These are phyloP conservation scores for Calliopsis andreniformis DNA, from an alignment of 1,140 invertebrate species.

Conservation along the genomic window DNA sequence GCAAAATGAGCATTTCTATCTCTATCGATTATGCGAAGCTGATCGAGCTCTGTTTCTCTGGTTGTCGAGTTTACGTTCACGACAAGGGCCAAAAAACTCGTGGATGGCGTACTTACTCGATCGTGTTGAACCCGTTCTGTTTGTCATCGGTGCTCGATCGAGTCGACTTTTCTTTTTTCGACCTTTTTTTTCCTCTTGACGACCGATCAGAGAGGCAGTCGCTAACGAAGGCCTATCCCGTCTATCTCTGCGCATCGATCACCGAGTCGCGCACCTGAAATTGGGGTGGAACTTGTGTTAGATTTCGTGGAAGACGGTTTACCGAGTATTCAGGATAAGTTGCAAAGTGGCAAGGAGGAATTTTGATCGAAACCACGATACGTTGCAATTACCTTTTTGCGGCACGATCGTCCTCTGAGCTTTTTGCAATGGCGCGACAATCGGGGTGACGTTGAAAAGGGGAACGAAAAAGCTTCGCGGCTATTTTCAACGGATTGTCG, in stretches of 20 bases:
- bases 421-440: constrained; percentile 11
- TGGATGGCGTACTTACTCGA: no score
- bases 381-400: constrained; percentile 45
- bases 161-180: neutral
- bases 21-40: constrained; percentile 50
- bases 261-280: constrained; percentile 26
- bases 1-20: neutral
- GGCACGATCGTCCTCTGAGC: neutral
- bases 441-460: neutral
- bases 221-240: constrained; percentile 26
- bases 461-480: constrained; percentile 6
- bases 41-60: constrained; percentile 2
- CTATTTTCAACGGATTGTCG: constrained; percentile 19
- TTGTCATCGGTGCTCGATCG: neutral
- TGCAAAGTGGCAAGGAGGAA: constrained; percentile 2
- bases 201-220: constrained; percentile 15
- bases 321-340: neutral
- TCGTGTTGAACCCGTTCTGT: constrained; percentile 26
- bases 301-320: constrained; percentile 1
- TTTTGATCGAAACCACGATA: constrained; percentile 27
- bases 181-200: constrained; percentile 24
- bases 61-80: constrained; percentile 17
- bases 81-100: constrained; percentile 26
- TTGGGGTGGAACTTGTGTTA: neutral
- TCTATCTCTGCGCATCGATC: constrained; percentile 8